Conservation (phyloP, 1,140 invertebrate genomes). For the Hyles vespertilio region DNA sequence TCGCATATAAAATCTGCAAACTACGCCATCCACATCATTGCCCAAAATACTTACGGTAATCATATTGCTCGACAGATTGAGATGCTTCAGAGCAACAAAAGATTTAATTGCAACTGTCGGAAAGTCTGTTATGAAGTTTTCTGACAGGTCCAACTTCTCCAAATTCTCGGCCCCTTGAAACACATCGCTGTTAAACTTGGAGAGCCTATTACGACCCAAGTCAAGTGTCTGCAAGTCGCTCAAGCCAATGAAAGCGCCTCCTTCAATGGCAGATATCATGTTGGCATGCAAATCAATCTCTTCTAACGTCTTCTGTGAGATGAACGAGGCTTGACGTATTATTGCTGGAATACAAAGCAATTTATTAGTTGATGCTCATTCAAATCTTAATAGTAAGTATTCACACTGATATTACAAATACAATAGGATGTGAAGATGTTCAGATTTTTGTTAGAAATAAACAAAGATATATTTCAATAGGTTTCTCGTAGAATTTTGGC, state of each 20-base stretch:
- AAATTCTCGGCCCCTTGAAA: slow-evolving; percentile 86
- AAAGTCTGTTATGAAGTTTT: slow-evolving; percentile 89
- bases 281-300: slow-evolving; percentile 87
- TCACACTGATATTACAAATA: no score
- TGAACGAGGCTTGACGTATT: slow-evolving; percentile 81
- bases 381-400: no score
- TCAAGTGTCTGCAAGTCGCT: slow-evolving; percentile 81
- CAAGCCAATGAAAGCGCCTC: slow-evolving; percentile 82
- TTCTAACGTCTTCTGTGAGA: slow-evolving; percentile 80
- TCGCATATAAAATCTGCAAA: no score
- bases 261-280: slow-evolving; percentile 83
- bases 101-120: slow-evolving; percentile 85
- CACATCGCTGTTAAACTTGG: slow-evolving; percentile 87
- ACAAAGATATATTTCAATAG: background rate
- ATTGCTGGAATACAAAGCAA: slow-evolving; percentile 73
- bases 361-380: background rate
- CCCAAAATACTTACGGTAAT: slow-evolving; percentile 79
- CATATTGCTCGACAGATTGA: slow-evolving; percentile 90
- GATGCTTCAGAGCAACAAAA: slow-evolving; percentile 80
- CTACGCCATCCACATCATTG: no score
- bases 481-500: no score
- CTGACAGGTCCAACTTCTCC: slow-evolving; percentile 86
- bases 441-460: no score
- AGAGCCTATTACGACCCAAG: slow-evolving; percentile 84
- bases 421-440: no score